Conservation (phyloP, 2,113 vertebrate species). For the Tympanuchus pallidicinctus region DNA sequence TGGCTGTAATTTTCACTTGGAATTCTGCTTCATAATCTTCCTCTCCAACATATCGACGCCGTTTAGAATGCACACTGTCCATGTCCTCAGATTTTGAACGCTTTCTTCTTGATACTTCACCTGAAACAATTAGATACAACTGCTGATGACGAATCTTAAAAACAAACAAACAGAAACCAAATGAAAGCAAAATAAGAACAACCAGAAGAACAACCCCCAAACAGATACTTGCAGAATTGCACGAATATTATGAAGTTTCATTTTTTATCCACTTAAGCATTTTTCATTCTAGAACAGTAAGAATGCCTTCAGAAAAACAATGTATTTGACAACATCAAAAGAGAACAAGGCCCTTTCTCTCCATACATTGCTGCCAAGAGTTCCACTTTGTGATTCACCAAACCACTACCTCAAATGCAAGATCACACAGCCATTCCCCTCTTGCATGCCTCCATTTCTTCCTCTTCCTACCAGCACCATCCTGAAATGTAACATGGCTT, state of each 20-base stretch:
- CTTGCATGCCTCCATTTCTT: background rate
- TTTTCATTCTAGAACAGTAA: background rate
- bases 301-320: background rate
- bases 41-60: conserved; percentile 77
- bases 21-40: conserved; percentile 91
- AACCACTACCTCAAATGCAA: background rate
- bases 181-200: too few species aligned
- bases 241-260: background rate
- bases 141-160: background rate
- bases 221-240: background rate
- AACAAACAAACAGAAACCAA: background rate
- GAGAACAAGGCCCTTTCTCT: background rate
- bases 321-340: background rate
- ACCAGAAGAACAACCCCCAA: background rate
- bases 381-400: background rate
- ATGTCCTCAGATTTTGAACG: conserved; percentile 85
- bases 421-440: background rate
- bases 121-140: conserved; percentile 56
- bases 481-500: background rate
- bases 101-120: conserved; percentile 79
- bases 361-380: background rate
- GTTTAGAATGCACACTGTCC: conserved; percentile 80
- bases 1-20: conserved; percentile 92
- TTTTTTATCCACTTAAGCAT: background rate
- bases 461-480: background rate